These are phyloP conservation scores for Pammene aurita DNA, from an alignment of 2,888 invertebrate genomes.

Conservation along the genomic window DNA sequence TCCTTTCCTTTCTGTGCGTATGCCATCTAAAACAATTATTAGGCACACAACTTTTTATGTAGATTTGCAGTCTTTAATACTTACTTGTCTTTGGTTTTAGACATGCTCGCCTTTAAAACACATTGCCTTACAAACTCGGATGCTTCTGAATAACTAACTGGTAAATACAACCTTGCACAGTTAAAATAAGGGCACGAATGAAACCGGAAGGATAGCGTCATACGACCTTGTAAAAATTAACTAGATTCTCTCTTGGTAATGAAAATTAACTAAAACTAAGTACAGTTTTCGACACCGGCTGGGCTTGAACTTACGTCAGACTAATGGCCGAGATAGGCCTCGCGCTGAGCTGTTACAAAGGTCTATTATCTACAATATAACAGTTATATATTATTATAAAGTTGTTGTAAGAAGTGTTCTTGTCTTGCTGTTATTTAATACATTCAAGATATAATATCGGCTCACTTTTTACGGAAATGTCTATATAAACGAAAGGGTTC, in stretches of 20 bases:
- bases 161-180: neutral
- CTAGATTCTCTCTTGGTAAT: conserved; percentile 25
- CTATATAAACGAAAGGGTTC: too few relatives aligned
- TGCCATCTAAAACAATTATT: too few relatives aligned
- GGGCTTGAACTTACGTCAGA: conserved; percentile 3
- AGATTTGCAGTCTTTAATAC: neutral
- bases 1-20: too few relatives aligned
- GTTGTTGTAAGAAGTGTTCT: neutral
- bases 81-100: neutral
- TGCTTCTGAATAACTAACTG: conserved; percentile 1
- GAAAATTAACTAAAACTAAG: conserved; percentile 25
- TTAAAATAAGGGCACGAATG: conserved; percentile 6
- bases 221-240: neutral
- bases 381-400: neutral
- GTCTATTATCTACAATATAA: neutral
- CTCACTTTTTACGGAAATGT: too few relatives aligned
- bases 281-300: conserved; percentile 19
- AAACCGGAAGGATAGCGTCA: neutral
- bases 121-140: neutral
- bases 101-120: neutral
- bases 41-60: neutral
- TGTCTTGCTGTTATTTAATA: too few relatives aligned
- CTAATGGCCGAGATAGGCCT: conserved; percentile 14
- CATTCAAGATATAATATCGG: too few relatives aligned
- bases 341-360: neutral